Conservation (phyloP, 2,888 invertebrate genomes). For the Zootermopsis nevadensis region DNA sequence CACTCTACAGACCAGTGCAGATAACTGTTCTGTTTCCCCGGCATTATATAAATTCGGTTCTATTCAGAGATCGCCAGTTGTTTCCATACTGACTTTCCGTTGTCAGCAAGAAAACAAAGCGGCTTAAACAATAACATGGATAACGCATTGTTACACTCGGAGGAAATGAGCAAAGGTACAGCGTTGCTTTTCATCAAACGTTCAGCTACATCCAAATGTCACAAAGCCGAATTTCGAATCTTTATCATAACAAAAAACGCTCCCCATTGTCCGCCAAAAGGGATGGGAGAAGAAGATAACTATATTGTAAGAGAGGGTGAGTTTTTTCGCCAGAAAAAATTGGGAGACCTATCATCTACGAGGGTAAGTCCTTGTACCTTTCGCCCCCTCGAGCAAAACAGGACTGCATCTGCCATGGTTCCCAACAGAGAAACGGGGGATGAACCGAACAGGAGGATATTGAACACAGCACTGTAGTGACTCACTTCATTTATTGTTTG, state of each 20-base stretch:
- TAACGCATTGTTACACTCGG: too few relatives aligned
- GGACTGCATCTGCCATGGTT: constrained; percentile 20
- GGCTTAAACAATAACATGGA: too few relatives aligned
- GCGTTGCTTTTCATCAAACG: background rate
- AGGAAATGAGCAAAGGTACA: background rate
- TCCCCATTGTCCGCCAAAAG: constrained; percentile 1
- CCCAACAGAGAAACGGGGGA: background rate
- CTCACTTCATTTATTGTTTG: constrained; percentile 32
- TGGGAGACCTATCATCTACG: background rate
- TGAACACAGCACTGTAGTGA: background rate
- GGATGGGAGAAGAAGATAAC: constrained; percentile 17
- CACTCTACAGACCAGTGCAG: too few relatives aligned
- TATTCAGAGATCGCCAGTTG: too few relatives aligned
- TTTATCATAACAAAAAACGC: constrained; percentile 16
- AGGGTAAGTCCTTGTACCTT: constrained; percentile 25
- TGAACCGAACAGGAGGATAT: background rate
- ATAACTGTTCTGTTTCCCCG: too few relatives aligned
- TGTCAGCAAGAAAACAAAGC: too few relatives aligned
- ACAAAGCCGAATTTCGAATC: constrained; percentile 12
- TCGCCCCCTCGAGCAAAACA: background rate
- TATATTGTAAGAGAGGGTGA: constrained; percentile 22
- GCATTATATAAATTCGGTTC: too few relatives aligned
- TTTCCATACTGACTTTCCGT: too few relatives aligned
- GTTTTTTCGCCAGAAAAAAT: background rate
- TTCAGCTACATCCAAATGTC: background rate